These are phyloP conservation scores for Pseudobourletiella spinata DNA, from an alignment of 1,140 invertebrate species.

Conservation along the genomic window DNA sequence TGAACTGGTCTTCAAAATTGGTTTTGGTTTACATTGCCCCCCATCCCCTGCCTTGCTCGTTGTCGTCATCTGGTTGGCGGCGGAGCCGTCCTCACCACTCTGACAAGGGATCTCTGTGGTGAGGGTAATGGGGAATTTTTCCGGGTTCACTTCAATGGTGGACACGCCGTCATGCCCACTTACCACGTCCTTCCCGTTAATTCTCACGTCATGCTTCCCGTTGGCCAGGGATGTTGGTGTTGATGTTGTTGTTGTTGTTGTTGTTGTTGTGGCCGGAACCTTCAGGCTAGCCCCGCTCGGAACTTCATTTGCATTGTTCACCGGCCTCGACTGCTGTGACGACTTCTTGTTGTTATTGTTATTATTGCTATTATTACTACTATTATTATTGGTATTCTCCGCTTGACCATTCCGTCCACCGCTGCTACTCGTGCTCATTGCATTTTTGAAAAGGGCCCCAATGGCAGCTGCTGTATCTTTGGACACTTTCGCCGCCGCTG, in stretches of 20 bases:
- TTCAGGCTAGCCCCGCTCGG: not conserved
- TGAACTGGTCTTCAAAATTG: constrained; percentile 21
- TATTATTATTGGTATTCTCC: constrained; percentile 8
- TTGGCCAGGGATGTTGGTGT: not conserved
- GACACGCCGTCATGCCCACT: not conserved
- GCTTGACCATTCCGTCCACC: not conserved
- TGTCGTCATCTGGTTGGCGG: not conserved
- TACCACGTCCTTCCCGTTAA: constrained; percentile 5
- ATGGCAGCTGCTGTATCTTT: not conserved
- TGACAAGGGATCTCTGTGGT: not conserved
- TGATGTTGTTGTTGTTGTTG: not conserved
- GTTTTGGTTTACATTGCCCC: constrained; percentile 20
- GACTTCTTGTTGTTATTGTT: not conserved
- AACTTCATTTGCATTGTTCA: not conserved
- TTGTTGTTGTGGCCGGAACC: not conserved
- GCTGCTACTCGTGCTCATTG: no score
- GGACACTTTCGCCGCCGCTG: not conserved
- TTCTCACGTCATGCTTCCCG: not conserved
- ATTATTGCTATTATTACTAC: not conserved
- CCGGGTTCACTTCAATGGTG: constrained; percentile 22
- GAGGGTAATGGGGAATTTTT: constrained; percentile 18
- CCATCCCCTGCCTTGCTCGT: not conserved
- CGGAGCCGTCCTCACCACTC: no score
- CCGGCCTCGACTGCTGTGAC: not conserved
- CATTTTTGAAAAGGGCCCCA: no score